A percentile compares a stretch with the other conserved stretches of the same genome.
Evolutionary conservation across 1,140 invertebrate species (phyloP).

Genomic region (Protaetia brevitarsis): DNA sequence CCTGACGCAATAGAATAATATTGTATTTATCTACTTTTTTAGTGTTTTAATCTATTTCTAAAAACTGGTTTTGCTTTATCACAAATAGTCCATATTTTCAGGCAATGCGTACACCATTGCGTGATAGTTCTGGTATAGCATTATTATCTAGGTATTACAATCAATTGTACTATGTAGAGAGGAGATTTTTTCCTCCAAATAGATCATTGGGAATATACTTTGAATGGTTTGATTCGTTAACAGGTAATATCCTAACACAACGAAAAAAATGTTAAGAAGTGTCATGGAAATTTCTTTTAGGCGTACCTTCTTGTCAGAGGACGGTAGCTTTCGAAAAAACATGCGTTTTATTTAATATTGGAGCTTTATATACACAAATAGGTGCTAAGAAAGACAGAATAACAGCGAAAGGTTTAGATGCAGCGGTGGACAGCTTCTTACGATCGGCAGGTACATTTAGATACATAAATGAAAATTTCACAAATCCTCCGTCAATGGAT

Average conservation of each 20-base stretch:
- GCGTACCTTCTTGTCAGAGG: slow-evolving; percentile 87
- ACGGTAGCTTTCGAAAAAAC: slow-evolving; percentile 96
- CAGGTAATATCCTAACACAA: slow-evolving; percentile 50
- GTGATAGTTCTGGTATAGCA: slow-evolving; percentile 81
- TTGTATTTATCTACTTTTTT: too few relatives aligned
- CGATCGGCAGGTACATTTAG: slow-evolving; percentile 86
- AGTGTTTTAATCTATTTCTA: too few relatives aligned
- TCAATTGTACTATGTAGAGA: slow-evolving; percentile 90
- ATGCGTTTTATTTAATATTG: slow-evolving; percentile 91
- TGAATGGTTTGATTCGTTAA: slow-evolving; percentile 88
- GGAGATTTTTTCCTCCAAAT: slow-evolving; percentile 90
- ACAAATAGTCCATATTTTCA: slow-evolving; percentile 47
- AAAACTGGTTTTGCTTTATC: slow-evolving; percentile 11
- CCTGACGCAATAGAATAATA: too few relatives aligned
- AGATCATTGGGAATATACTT: slow-evolving; percentile 87
- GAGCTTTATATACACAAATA: slow-evolving; percentile 90
- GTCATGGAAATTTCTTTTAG: slow-evolving; percentile 42
- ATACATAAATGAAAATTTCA: slow-evolving; percentile 93
- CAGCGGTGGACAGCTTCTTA: slow-evolving; percentile 84
- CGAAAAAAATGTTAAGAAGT: background rate
- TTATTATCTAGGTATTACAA: slow-evolving; percentile 93
- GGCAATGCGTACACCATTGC: slow-evolving; percentile 86
- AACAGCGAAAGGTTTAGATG: slow-evolving; percentile 70
- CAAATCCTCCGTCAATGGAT: slow-evolving; percentile 94
- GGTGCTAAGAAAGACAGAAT: slow-evolving; percentile 76